Evolutionary conservation across 64 coral and sea anemone genomes (phyloP).

Genomic region (Pocillopora damicornis): DNA sequence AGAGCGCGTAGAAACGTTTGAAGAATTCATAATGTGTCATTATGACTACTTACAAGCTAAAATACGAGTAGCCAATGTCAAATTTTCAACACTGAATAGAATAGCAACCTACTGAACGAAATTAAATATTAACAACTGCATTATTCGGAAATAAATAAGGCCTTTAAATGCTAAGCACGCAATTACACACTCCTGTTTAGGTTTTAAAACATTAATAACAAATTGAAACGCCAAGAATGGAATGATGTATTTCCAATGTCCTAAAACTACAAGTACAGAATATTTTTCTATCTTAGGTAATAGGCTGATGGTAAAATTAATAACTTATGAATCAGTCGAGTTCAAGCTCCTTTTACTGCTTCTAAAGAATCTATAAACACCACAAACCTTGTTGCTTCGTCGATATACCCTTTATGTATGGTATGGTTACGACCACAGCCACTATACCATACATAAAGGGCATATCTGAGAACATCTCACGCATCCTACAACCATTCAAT

Average conservation of each 20-base stretch:
- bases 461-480: no score
- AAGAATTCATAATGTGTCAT: not conserved
- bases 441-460: no score
- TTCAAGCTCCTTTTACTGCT: not conserved
- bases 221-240: not conserved
- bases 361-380: not conserved
- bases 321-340: not conserved
- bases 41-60: not conserved
- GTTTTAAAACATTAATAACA: slow-evolving; percentile 5
- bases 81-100: not conserved
- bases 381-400: not conserved
- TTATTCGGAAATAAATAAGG: not conserved
- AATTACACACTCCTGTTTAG: not conserved
- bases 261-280: no score
- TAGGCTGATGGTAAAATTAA: no score
- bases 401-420: no score
- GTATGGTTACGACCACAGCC: no score
- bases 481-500: no score
- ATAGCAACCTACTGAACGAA: not conserved
- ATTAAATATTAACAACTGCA: slow-evolving; percentile 19
- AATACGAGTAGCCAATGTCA: not conserved
- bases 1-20: no score
- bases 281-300: no score
- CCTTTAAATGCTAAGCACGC: slow-evolving; percentile 10
- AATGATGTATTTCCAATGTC: not conserved